Conservation (phyloP, 1,140 invertebrate species). For the Zaprionus vittiger region DNA sequence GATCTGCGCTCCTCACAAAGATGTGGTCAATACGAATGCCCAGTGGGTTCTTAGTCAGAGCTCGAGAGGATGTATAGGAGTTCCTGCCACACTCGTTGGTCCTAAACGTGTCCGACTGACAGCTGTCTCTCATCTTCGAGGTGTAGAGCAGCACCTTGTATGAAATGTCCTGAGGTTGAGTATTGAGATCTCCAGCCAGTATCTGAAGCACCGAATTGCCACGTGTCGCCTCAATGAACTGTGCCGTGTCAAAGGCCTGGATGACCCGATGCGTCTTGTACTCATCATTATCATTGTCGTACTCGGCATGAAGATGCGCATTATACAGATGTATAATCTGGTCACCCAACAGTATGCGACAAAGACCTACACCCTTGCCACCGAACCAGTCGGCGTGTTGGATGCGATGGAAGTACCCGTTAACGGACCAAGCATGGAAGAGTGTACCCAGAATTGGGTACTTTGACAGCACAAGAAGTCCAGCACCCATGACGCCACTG, state of each 20-base stretch:
- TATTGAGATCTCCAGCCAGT: conserved; percentile 96
- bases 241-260: conserved; percentile 97
- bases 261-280: conserved; percentile 95
- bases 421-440: conserved; percentile 96
- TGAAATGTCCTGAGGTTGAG: conserved; percentile 93
- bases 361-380: conserved; percentile 97
- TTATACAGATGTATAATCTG: conserved; percentile 92
- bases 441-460: conserved; percentile 94
- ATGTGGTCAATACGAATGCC: conserved; percentile 97
- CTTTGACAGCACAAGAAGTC: conserved; percentile 95
- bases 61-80: conserved; percentile 89
- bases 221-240: conserved; percentile 95
- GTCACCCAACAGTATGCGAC: conserved; percentile 89
- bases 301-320: conserved; percentile 98
- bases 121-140: conserved; percentile 85
- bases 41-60: conserved; percentile 86
- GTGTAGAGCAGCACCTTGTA: conserved; percentile 87
- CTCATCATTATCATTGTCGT: conserved; percentile 92
- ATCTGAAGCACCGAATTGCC: conserved; percentile 91
- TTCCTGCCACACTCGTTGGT: conserved; percentile 94
- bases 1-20: conserved; percentile 87
- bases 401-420: conserved; percentile 98
- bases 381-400: conserved; percentile 99
- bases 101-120: conserved; percentile 84
- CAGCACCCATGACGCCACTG: conserved; percentile 96